Conservation (phyloP, 2,888 invertebrate genomes). For the Pristionchus maxplancki region DNA sequence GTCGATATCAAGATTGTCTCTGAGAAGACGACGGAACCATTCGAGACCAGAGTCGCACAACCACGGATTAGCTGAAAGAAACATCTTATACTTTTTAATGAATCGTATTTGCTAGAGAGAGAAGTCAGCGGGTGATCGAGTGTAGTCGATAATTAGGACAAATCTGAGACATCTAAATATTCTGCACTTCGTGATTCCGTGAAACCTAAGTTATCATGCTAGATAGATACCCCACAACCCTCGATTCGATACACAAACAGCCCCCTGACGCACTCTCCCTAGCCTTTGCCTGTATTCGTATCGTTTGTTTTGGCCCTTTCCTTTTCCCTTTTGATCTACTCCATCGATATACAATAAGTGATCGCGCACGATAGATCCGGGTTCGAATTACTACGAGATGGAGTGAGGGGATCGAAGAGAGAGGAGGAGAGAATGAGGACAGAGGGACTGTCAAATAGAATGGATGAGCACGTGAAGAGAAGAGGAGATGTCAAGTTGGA, state of each 20-base stretch:
- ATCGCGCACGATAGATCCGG: conserved; percentile 8
- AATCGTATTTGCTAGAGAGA: too few species aligned
- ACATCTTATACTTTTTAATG: background rate
- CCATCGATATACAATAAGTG: conserved; percentile 31
- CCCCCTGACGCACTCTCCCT: background rate
- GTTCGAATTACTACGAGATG: conserved; percentile 23
- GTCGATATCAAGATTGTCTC: conserved; percentile 75
- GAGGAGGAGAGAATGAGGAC: background rate
- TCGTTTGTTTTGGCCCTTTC: conserved; percentile 38
- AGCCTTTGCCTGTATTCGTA: background rate
- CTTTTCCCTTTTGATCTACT: conserved; percentile 9
- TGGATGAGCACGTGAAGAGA: conserved; percentile 28
- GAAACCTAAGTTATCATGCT: background rate
- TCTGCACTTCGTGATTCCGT: background rate
- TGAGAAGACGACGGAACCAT: conserved; percentile 76
- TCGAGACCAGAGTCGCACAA: conserved; percentile 74
- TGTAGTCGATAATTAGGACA: too few species aligned
- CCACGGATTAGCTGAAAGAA: conserved; percentile 76
- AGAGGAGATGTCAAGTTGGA: background rate
- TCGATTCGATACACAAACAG: background rate
- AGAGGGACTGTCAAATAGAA: background rate
- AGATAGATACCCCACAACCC: background rate
- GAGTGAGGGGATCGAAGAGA: background rate
- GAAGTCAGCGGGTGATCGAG: too few species aligned
- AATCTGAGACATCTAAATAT: background rate